Evolutionary conservation across 1,140 invertebrate genomes (phyloP), one percentile per base, ranked within the genome.

Genomic region (Caenorhabditis inopinata): DNA sequence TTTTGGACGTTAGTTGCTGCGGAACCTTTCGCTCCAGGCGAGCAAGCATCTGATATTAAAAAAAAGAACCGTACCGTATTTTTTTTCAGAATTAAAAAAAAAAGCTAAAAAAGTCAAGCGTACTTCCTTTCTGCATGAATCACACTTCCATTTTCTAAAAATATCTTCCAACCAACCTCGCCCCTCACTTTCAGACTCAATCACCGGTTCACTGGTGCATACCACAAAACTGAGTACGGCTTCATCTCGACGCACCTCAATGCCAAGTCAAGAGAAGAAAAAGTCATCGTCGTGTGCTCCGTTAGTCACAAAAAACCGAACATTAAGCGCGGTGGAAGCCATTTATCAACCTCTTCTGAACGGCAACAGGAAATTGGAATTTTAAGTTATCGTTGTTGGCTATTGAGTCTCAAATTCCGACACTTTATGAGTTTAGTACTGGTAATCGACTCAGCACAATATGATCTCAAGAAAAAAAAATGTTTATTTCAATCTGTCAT

Each of bases 171-270:
- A n/a, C n/a, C n/a, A n/a, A n/a, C n/a, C n/a, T n/a, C n/a, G n/a
- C n/a, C n/a, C n/a, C n/a, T n/a, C n/a, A n/a, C n/a, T 68, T 68
- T 16, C 58, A 68, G 58, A 68, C n/a, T 68, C 58, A 6, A 68
- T 68, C 29, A 68, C 58, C 32, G 58, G 58, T 9, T 68, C 58
- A 38, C 58, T 68, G 5, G 58, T 68, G 9, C 58, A 68, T 38
- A 68, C 58, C n/a, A 68, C 58, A 16, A 68, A 68, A 68, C 58
- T 68, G n/a, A 68, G 58, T 18, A 68, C 58, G 32, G 58, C 58
- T 21, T 68, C 58, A 38, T 68, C 58, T 1, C 29, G 58, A 42
- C 29, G 58, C 1, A 68, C 58, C n/a, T 68, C 58, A 42, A 68
- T 68, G 58, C 58, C 58, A 38, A 25, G 35, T 18, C 58, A 68